Conservation (phyloP, 2,113 vertebrate species). For the Sinocyclocheilus grahami region DNA sequence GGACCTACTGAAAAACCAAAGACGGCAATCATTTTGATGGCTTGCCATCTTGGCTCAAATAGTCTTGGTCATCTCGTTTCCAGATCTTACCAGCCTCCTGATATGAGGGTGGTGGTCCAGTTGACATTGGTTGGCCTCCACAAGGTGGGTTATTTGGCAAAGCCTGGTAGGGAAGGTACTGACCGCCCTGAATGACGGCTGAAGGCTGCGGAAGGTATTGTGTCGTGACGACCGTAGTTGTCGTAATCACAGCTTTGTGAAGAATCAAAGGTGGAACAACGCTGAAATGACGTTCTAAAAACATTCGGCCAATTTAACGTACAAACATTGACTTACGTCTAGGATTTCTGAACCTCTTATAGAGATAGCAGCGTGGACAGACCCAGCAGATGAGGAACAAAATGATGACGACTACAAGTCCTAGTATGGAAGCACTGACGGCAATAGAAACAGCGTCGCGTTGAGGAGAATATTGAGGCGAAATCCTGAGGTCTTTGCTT, state of each 20-base stretch:
- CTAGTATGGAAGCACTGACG: constrained; percentile 33
- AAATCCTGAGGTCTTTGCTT: neutral
- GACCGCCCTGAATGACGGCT: constrained; percentile 52
- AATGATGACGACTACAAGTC: constrained; percentile 61
- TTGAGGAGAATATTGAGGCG: neutral
- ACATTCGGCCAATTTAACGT: neutral
- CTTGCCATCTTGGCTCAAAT: neutral
- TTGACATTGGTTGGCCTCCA: constrained; percentile 53
- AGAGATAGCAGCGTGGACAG: constrained; percentile 89
- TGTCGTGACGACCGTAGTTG: constrained; percentile 79
- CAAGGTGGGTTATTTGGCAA: constrained; percentile 68
- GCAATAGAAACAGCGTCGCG: fast-evolving
- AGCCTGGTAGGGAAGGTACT: constrained; percentile 80
- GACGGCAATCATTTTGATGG: neutral
- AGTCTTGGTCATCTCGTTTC: neutral
- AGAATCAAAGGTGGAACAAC: constrained; percentile 28
- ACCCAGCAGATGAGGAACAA: constrained; percentile 84
- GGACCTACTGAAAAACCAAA: neutral
- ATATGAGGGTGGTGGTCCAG: constrained; percentile 37
- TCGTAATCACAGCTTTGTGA: constrained; percentile 79
- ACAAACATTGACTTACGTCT: constrained; percentile 73
- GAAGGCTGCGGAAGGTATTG: constrained; percentile 71
- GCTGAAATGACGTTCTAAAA: neutral
- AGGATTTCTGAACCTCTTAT: constrained; percentile 83
- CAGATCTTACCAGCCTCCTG: constrained; percentile 6